Percentiles rank a stretch among this genome's conserved stretches.
Evolutionary conservation across 2,888 invertebrate genomes (phyloP).

Genomic region (Drosophila atripex): DNA sequence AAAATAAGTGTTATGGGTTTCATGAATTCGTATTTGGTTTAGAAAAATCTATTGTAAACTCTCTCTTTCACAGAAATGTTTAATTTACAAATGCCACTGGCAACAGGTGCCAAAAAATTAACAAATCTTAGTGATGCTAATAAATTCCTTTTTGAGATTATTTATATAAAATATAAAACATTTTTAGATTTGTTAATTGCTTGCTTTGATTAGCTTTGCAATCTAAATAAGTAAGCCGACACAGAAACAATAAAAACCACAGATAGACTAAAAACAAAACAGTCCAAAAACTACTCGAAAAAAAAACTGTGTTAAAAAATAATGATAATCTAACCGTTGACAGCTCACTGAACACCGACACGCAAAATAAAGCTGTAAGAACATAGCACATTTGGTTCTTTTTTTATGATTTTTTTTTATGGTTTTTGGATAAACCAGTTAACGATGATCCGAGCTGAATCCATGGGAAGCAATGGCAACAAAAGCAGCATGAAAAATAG

Average conservation of each 20-base stretch:
- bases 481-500: constrained; percentile 10
- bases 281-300: constrained; percentile 11
- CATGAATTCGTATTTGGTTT: background rate
- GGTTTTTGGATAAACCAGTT: constrained; percentile 61
- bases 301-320: constrained; percentile 24
- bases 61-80: background rate
- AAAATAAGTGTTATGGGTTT: constrained; percentile 22
- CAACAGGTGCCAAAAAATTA: constrained; percentile 19
- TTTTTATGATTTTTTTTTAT: constrained; percentile 21
- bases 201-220: constrained; percentile 35
- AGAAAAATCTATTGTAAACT: background rate
- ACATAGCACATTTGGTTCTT: constrained; percentile 29
- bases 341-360: constrained; percentile 53
- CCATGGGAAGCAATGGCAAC: constrained; percentile 35
- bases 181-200: constrained; percentile 41
- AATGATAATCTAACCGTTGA: constrained; percentile 51
- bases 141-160: constrained; percentile 20
- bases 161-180: constrained; percentile 20
- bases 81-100: background rate
- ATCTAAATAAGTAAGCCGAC: constrained; percentile 38
- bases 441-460: constrained; percentile 45
- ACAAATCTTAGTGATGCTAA: constrained; percentile 8
- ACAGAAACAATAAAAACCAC: constrained; percentile 15
- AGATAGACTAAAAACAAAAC: background rate
- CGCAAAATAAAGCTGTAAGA: constrained; percentile 45